Conservation (phyloP, 2,888 invertebrate genomes). For the Pheosia gnoma region DNA sequence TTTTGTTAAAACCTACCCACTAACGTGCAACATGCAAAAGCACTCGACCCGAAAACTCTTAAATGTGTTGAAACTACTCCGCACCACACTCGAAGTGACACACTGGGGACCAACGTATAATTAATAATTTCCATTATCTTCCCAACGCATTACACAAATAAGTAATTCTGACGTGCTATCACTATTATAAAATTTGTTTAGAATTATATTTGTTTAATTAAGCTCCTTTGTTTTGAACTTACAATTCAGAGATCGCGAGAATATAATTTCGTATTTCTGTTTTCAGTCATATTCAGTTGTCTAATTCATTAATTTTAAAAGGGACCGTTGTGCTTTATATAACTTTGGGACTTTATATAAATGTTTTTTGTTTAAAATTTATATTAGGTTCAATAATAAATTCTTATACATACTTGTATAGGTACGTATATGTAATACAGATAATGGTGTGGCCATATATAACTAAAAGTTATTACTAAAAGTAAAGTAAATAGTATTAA, state of each 20-base stretch:
- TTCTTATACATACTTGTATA: too few species aligned
- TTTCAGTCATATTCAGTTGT: not conserved
- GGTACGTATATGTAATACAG: too few species aligned
- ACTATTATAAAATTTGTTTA: not conserved
- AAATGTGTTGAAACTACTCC: conserved; percentile 60
- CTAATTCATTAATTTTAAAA: not conserved
- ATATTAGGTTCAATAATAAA: too few species aligned
- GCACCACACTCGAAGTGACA: conserved; percentile 42
- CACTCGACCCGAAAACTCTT: conserved; percentile 68
- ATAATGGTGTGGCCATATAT: too few species aligned
- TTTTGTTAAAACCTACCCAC: conserved; percentile 67
- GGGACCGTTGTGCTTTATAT: not conserved
- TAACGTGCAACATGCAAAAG: conserved; percentile 70
- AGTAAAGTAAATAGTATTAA: too few species aligned
- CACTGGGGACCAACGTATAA: conserved; percentile 45
- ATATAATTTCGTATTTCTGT: not conserved
- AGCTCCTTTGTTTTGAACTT: not conserved
- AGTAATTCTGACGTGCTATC: conserved; percentile 41
- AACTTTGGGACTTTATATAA: not conserved
- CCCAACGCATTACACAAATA: conserved; percentile 23
- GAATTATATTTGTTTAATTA: not conserved
- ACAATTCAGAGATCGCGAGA: not conserved
- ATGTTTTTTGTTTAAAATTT: not conserved
- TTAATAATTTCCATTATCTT: conserved; percentile 57
- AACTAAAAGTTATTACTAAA: too few species aligned